A percentile compares a stretch with the other conserved stretches of the same genome.
phyloP scores from a whole-genome alignment of 2,888 invertebrate genomes.

The Masnerella sp. region DNA sequence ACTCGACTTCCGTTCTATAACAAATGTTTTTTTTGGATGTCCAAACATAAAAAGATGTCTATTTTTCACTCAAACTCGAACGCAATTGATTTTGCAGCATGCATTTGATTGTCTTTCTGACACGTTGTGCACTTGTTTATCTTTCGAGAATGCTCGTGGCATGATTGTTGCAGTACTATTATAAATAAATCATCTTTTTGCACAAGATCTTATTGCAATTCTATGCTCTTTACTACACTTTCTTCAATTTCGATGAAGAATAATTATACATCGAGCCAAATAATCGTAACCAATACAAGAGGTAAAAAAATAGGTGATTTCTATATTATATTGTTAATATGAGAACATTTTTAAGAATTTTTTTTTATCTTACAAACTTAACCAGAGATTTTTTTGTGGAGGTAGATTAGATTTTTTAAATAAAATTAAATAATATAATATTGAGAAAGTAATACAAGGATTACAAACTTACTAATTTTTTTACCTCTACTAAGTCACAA shows the following conservation, averaged over 20 bases:
- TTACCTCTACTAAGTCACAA: too few species aligned
- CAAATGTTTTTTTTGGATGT: constrained; percentile 50
- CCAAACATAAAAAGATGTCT: constrained; percentile 58
- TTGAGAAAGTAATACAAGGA: too few species aligned
- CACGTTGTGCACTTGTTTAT: constrained; percentile 68
- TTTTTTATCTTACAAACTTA: too few species aligned
- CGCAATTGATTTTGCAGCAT: constrained; percentile 64
- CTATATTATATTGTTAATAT: too few species aligned
- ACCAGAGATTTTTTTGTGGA: too few species aligned
- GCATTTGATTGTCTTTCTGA: constrained; percentile 65
- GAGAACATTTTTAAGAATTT: too few species aligned
- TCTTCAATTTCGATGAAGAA: constrained; percentile 43
- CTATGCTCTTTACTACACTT: constrained; percentile 55
- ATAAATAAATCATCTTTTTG: constrained; percentile 66
- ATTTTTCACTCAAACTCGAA: constrained; percentile 59
- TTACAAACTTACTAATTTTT: too few species aligned
- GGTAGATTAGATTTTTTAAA: too few species aligned
- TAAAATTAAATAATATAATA: too few species aligned
- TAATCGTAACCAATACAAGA: too few species aligned
- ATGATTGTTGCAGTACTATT: constrained; percentile 71
- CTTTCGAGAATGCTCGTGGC: constrained; percentile 72
- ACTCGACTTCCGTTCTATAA: too few species aligned
- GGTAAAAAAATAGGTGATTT: too few species aligned
- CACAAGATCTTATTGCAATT: constrained; percentile 63
- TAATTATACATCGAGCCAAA: constrained; percentile 38